Percentiles rank a stretch among this genome's conserved stretches.
Evolutionary conservation across 2,888 invertebrate genomes (phyloP).

Genomic region (Acanthosepion esculentum): DNA sequence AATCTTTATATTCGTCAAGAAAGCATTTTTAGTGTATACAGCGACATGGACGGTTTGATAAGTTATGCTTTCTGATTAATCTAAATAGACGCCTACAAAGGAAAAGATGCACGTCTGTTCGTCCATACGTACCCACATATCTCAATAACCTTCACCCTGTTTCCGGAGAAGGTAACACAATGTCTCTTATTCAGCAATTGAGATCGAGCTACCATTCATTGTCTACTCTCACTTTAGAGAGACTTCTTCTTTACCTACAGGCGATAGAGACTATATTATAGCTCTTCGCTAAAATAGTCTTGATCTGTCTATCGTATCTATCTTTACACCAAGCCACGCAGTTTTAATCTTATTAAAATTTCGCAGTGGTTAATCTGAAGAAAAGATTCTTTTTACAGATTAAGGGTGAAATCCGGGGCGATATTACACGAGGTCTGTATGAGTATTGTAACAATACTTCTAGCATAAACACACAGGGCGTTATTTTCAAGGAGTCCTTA

Average conservation of each 20-base stretch:
- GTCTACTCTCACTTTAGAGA: background rate
- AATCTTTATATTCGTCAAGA: too few species aligned
- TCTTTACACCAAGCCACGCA: background rate
- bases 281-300: background rate
- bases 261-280: background rate
- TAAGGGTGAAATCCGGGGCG: background rate
- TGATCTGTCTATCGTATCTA: background rate
- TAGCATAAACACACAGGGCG: background rate
- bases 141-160: background rate
- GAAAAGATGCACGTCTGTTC: background rate
- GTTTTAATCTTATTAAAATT: background rate
- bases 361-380: background rate
- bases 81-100: background rate
- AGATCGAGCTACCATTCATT: background rate
- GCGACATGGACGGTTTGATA: too few species aligned
- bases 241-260: background rate
- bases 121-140: background rate
- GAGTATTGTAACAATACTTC: background rate
- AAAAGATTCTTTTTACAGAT: background rate
- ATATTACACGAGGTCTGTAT: background rate
- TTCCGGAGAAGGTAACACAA: background rate
- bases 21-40: too few species aligned
- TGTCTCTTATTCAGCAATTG: background rate
- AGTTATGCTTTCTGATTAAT: too few species aligned
- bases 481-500: background rate